Conservation (phyloP, 2,888 invertebrate species). For the Synanthedon myopaeformis region DNA sequence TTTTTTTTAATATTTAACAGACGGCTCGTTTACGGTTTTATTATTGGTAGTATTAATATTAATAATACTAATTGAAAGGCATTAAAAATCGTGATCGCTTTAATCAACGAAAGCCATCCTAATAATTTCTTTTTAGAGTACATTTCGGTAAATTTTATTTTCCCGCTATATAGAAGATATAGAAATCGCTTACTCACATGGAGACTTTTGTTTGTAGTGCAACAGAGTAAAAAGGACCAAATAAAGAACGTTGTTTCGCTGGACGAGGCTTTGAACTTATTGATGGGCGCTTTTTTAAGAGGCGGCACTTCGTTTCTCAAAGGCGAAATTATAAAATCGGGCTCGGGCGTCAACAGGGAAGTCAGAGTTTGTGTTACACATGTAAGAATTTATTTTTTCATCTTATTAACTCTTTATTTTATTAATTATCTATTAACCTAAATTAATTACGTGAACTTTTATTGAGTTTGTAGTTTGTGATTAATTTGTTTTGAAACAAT, state of each 20-base stretch:
- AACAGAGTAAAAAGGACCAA: conserved; percentile 73
- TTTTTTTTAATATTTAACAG: too few relatives aligned
- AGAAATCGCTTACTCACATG: too few relatives aligned
- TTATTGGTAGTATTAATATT: too few relatives aligned
- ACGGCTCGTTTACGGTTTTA: too few relatives aligned
- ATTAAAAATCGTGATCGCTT: too few relatives aligned
- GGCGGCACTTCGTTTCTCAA: conserved; percentile 96
- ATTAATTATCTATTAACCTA: not conserved
- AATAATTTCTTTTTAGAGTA: too few relatives aligned
- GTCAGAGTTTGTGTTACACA: conserved; percentile 97
- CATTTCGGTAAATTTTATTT: too few relatives aligned
- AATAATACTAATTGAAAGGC: too few relatives aligned
- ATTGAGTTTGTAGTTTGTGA: not conserved
- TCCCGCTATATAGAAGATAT: too few relatives aligned
- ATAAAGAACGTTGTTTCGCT: conserved; percentile 78
- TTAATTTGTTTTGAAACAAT: too few relatives aligned
- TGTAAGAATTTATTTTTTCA: conserved; percentile 69
- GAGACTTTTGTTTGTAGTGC: conserved; percentile 38
- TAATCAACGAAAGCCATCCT: too few relatives aligned
- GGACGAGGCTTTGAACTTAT: conserved; percentile 90
- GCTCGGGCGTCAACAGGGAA: conserved; percentile 93
- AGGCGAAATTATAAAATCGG: conserved; percentile 96
- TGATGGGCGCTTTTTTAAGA: conserved; percentile 93
- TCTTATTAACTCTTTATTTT: not conserved
- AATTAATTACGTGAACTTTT: not conserved